Percentiles rank a stretch among this genome's conserved stretches.
phyloP scores from a whole-genome alignment of 2,797 vertebrate genomes.

The Xiphorhynchus erythropygius region DNA sequence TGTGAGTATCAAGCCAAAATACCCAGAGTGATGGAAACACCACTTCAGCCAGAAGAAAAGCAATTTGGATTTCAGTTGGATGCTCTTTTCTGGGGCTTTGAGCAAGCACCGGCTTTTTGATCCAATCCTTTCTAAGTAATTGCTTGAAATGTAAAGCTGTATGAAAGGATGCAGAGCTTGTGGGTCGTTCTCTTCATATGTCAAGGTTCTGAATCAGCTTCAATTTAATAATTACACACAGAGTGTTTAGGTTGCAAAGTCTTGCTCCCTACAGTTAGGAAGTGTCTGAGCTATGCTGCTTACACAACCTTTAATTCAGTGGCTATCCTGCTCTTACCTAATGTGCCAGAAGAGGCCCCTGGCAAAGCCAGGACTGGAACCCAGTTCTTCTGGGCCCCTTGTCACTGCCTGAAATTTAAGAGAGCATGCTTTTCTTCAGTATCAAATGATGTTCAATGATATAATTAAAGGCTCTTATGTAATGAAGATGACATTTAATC shows the following conservation, averaged over 20 bases:
- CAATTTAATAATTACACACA: neutral
- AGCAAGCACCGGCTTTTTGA: neutral
- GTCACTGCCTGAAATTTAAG: neutral
- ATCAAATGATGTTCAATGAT: neutral
- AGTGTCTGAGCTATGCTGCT: neutral
- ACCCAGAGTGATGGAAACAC: neutral
- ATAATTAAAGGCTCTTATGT: slow-evolving; percentile 30
- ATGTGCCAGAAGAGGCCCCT: neutral
- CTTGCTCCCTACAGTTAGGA: neutral
- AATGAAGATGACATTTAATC: slow-evolving; percentile 23
- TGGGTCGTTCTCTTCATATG: neutral
- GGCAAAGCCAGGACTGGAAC: neutral
- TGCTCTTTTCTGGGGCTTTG: neutral
- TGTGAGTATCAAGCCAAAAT: neutral
- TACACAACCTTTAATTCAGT: neutral
- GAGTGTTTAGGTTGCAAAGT: neutral
- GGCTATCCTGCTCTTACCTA: neutral
- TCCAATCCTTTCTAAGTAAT: neutral
- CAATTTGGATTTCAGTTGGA: neutral
- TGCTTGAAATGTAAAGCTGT: neutral
- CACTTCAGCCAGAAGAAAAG: neutral
- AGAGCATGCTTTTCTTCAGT: neutral
- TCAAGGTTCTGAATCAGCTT: slow-evolving; percentile 36
- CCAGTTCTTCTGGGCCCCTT: neutral
- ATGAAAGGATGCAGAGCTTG: neutral